Evolutionary conservation across 1,140 invertebrate genomes (phyloP), one percentile per base, ranked within the genome.

Genomic region (Pogonomyrmex barbatus): DNA sequence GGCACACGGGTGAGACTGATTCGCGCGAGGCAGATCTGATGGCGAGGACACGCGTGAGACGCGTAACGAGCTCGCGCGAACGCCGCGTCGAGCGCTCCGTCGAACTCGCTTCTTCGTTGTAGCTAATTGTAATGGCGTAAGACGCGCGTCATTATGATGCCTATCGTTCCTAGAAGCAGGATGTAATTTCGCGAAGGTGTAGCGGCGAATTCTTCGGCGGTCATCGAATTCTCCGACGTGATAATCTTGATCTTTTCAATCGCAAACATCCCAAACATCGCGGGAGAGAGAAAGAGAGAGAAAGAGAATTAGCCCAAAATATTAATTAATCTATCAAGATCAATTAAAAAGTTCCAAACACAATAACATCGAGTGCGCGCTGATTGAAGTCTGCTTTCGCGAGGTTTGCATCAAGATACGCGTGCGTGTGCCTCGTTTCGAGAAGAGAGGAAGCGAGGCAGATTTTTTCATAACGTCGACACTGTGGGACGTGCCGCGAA

Each of bases 11-110:
- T 88, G 89, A 91, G 87, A 90, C 89, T 90, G 86, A 90, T 83
- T 90, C 79, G 89, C 84, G 89, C 77, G 82, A 89, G 86, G 77
- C 89, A 90, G 89, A 91, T 90, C 87, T 86, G 87, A 82, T 75
- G 60, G 58, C 54, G 89, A 85, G 86, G 87, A 88, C 87, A 87
- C 56, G 86, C 86, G 79, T 88, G 89, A 88, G 87, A 87, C 79
- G 86, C 85, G 88, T 90, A 83, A 88, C 71, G 87, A 88, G 87
- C 63, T 58, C 71, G 63, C 82, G 50, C 75, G 71, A 87, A 84
- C 33, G 63, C 73, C 73, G 56, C 71, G 58, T 60, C 17, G 58
- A 54, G 71, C 70, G 30, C 54, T 24, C 39, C 67, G 68, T 82
- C 79, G 79, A 82, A 82, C 79, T 75, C 50, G 78, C 58, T 79